These are phyloP conservation scores for Sparidentex hasta DNA, from an alignment of 2,797 vertebrate genomes.

Conservation along the genomic window DNA sequence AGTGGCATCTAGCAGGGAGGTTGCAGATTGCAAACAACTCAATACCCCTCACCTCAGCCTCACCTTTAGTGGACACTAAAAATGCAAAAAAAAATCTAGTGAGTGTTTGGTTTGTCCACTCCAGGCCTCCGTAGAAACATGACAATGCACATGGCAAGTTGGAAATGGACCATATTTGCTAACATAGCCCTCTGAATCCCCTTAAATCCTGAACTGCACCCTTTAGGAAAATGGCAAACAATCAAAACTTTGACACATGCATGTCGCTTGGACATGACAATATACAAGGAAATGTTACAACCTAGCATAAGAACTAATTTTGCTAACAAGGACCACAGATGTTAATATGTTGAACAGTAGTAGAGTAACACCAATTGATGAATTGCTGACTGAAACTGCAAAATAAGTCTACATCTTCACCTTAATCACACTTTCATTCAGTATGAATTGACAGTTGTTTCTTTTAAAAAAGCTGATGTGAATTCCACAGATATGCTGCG, in stretches of 20 bases:
- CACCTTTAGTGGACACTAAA: too few relatives aligned
- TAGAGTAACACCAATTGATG: background rate
- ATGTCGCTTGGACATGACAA: too few relatives aligned
- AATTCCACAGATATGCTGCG: conserved; percentile 57
- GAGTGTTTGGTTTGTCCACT: too few relatives aligned
- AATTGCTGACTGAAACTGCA: background rate
- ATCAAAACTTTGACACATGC: background rate
- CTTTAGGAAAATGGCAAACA: background rate
- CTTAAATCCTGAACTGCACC: too few relatives aligned
- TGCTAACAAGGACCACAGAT: background rate
- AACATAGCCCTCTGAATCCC: too few relatives aligned
- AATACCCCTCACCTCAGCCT: too few relatives aligned
- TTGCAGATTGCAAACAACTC: too few relatives aligned
- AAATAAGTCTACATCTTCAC: conserved; percentile 2
- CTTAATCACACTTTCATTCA: conserved; percentile 3
- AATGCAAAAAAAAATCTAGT: too few relatives aligned
- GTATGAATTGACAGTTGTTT: background rate
- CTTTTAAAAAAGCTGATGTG: conserved; percentile 41
- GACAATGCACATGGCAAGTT: too few relatives aligned
- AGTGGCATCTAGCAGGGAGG: too few relatives aligned
- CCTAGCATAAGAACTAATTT: background rate
- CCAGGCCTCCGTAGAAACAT: too few relatives aligned
- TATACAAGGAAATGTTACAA: background rate
- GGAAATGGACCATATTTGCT: too few relatives aligned
- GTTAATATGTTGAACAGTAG: background rate